These are phyloP conservation scores for Scolanthus callimorphus DNA, from an alignment of 92 coral and sea anemone genomes.

Conservation along the genomic window DNA sequence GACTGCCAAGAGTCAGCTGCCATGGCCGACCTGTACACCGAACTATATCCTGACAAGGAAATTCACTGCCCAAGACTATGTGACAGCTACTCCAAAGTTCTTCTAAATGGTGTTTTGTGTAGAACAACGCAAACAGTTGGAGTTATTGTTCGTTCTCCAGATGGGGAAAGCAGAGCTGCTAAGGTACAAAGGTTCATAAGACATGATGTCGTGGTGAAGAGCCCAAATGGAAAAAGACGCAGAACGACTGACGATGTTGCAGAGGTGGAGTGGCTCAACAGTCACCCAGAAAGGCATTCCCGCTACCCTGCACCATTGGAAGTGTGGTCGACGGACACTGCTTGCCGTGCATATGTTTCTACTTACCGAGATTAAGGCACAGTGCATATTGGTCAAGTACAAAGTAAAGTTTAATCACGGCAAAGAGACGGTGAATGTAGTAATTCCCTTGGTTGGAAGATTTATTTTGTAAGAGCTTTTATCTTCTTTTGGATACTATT, in stretches of 20 bases:
- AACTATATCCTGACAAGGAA: neutral
- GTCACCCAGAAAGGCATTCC: neutral
- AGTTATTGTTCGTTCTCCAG: neutral
- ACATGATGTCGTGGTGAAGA: neutral
- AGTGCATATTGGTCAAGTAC: conserved; percentile 2
- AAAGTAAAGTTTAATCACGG: conserved; percentile 9
- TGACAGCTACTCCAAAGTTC: no score
- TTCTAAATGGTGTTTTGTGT: conserved; percentile 2
- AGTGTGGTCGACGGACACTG: neutral
- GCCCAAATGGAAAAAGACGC: conserved; percentile 2
- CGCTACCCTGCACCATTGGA: conserved; percentile 10
- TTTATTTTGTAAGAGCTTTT: conserved; percentile 1
- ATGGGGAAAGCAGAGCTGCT: conserved; percentile 1
- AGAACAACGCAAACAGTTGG: conserved; percentile 3
- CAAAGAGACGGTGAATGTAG: neutral
- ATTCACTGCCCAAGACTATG: conserved; percentile 11
- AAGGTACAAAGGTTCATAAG: conserved; percentile 5
- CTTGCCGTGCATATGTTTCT: neutral
- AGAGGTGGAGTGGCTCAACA: neutral
- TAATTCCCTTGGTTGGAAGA: conserved; percentile 2
- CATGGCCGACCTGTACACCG: conserved; percentile 10
- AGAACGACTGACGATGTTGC: neutral
- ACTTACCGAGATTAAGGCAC: neutral
- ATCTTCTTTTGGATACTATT: neutral
- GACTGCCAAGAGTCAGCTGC: neutral